Evolutionary conservation across 2,888 invertebrate genomes (phyloP), one percentile per base, ranked within the genome.

Genomic region (Bimastos eiseni): DNA sequence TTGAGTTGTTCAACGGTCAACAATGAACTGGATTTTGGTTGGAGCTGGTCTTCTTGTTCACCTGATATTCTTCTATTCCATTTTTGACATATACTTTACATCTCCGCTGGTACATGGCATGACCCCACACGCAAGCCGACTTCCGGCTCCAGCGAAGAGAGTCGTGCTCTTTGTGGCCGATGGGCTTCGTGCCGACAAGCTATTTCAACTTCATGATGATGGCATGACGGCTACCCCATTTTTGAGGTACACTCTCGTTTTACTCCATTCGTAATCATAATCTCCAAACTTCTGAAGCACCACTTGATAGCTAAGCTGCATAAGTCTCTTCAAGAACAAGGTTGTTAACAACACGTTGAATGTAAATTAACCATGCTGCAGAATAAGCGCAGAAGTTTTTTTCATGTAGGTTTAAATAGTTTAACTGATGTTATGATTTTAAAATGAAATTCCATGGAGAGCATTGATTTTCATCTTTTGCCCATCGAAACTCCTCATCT

Each of bases 31-130:
- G 92, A 89, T 91, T 90, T 92, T 95, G 90, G 92, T 95, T 33
- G 70, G 93, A 5, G 91, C 92, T 90, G 95, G 95, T 30, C 89
- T 95, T 15, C 83, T 96, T 21, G 96, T 98, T 91, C 98, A 98
- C 94, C 49, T 97, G 0, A 95, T 97, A 38, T 96, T 98, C 93
- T 96, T 98, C 90, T 96, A 97, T 93, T 97, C 98, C 0, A 97
- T 98, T 92, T 98, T 98, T 95, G 98, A 98, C 94, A 97, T 98
- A 91, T 98, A 98, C 95, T 98, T 98, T 95, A 97, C 97, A 92
- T 98, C 98, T 0, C 98, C 98, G 0, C 96, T 98, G 44, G 97
- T 98, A 34, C 96, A 96, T 94, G 97, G 97, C 92, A 96, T 97
- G 94, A 94, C 94, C 19, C 94, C 94, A 17, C 92, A 94, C 86